Base-by-base conservation (phyloP, 2,113 vertebrate genomes). In the Zosterops hypoxanthus region DNA sequence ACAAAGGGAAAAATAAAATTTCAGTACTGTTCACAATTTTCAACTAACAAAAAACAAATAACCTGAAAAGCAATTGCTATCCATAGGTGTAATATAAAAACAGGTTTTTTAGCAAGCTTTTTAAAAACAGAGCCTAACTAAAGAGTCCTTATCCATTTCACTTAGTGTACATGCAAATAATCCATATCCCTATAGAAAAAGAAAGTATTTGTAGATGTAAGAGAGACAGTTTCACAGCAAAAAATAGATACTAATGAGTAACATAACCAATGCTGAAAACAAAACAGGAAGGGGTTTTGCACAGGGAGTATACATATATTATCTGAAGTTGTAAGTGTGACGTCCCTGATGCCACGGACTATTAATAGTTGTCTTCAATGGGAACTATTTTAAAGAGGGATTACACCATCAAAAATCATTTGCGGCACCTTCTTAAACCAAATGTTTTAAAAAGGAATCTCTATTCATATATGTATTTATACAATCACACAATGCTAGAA, bases 321-420 rank as follows among this genome's bases (percentile, higher is more conserved):
- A 63, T 77, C 34, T 93, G 36, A 83, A 68, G 36, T 33, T 78
- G 76, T 41, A 75, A 90, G 34, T 26, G 12, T 63, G 60, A 80
- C 0, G 0, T 6, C 49, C 16, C 44, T 92, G 69, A 90, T 63
- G 24, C 78, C 64, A 82, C 42, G 28, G 18, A 34, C 69, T 92
- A 92, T 86, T 53, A 93, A 96, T 59, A 93, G 68, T 64, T 94
- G 64, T 71, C n/a, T 92, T 80, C 64, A 75, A 6, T 14, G 18
- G 36, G 24, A 70, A 66, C 23, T 86, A 57, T 57, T 93, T 88
- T 70, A 90, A 90, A 92, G 55, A 55, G 36, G 16, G 13, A 87
- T 82, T 87, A 55, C 46, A 79, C 6, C 26, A 78, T 44, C 34
- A 79, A 72, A 94, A 86, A 19, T 73, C 2, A 56, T 46, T 78